These are phyloP conservation scores for Smithornis capensis DNA, from an alignment of 2,113 vertebrate species.

Conservation along the genomic window DNA sequence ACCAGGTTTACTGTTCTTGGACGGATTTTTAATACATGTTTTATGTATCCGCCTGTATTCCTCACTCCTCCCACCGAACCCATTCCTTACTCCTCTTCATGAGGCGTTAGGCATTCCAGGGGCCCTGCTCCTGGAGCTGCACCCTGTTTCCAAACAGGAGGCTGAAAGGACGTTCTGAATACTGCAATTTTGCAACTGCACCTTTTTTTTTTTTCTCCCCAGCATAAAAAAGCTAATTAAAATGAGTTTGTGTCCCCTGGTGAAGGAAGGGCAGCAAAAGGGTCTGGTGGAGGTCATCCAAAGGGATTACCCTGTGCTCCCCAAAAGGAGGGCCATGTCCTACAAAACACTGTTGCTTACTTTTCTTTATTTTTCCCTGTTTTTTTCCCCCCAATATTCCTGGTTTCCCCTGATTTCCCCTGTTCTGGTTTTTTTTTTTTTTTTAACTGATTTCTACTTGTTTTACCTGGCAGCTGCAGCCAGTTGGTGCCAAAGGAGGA, in stretches of 20 bases:
- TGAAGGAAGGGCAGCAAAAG: background rate
- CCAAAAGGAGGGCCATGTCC: background rate
- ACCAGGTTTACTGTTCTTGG: fast-evolving
- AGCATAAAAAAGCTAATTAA: background rate
- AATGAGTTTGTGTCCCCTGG: background rate
- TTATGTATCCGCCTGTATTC: background rate
- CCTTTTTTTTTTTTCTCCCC: no score
- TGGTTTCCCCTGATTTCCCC: background rate
- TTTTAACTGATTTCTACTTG: background rate
- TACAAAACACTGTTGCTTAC: fast-evolving
- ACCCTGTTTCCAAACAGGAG: fast-evolving
- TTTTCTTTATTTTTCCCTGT: background rate
- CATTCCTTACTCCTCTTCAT: background rate
- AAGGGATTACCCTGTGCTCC: background rate
- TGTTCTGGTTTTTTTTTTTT: background rate
- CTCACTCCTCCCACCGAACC: background rate
- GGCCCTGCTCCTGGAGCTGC: fast-evolving
- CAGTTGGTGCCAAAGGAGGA: fast-evolving
- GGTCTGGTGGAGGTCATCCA: no score
- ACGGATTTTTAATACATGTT: background rate
- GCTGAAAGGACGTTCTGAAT: background rate
- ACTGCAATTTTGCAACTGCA: background rate
- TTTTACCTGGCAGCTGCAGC: background rate
- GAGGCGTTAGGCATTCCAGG: fast-evolving
- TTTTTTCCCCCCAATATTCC: background rate